These are phyloP conservation scores for Onthophagus sagittarius DNA, from an alignment of 2,888 invertebrate species.

Conservation along the genomic window DNA sequence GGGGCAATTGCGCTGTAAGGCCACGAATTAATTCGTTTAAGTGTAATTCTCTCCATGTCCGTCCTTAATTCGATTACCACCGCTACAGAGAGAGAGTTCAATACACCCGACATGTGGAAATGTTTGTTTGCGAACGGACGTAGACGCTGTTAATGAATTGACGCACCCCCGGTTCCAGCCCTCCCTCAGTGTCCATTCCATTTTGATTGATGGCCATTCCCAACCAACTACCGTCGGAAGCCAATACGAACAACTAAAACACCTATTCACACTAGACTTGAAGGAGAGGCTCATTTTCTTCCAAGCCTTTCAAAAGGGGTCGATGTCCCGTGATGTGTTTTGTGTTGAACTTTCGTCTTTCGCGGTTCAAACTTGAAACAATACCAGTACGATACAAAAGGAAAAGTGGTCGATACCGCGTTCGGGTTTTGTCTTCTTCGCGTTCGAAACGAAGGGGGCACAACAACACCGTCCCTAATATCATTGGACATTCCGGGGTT, in stretches of 20 bases:
- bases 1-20: neutral
- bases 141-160: constrained; percentile 26
- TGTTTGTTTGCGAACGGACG: constrained; percentile 24
- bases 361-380: neutral
- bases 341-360: neutral
- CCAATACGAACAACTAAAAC: neutral
- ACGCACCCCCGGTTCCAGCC: constrained; percentile 14
- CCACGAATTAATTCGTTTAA: constrained; percentile 18
- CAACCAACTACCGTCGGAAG: neutral
- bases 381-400: neutral
- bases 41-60: constrained; percentile 21
- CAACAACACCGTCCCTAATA: neutral
- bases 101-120: constrained; percentile 24
- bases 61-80: constrained; percentile 19
- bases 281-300: neutral
- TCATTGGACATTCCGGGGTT: neutral
- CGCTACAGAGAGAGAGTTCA: constrained; percentile 19
- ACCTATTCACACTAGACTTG: neutral
- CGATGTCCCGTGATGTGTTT: neutral
- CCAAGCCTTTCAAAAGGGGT: neutral
- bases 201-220: constrained; percentile 34
- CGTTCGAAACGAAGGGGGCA: neutral
- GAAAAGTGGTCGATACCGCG: neutral
- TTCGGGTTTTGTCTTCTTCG: neutral
- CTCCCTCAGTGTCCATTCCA: constrained; percentile 11